Evolutionary conservation across 2,797 vertebrate species (phyloP), one percentile per base, ranked within the genome.

Genomic region (Rallus crepitans): DNA sequence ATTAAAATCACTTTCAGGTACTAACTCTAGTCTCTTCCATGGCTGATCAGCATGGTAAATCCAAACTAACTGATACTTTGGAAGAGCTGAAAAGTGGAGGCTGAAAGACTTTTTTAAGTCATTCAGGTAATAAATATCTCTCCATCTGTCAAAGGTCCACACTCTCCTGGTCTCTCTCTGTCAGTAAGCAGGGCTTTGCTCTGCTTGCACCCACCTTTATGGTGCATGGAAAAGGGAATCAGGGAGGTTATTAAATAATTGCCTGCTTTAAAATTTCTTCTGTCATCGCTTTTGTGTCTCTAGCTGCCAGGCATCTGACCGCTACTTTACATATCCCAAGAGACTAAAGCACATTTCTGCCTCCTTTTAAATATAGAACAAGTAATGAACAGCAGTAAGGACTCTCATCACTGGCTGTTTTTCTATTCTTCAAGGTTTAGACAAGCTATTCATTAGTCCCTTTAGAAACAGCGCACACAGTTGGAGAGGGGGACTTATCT

Each of bases 181-280:
- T 64, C 1, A 3, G 52, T 76, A 40, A 88, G 19, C 40, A 61
- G 39, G 31, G 6, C 42, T 89, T 40, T 33, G 5, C 31, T 82
- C 40, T 28, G 39, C 23, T 86, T 25, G 45, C 50, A 78, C 45
- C 24, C 53, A 76, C 64, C 39, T 50, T 90, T 52, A 57, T 55
- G 40, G 56, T 30, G 6, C 12, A 69, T 15, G 24, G 48, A 89
- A 63, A 90, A 84, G 37, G 11, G 33, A 95, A 81, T 65, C 13
- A 50, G 13, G 68, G 25, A 64, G 24, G 20, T 55, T 80, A 27
- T 63, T 76, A 66, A 61, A 92, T 83, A 18, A 92, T 77, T 84
- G 90, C 94, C 48, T 87, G 37, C 61, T 88, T 91, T n/a, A 89
- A 95, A 95, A 77, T 87, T 88, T 24, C 42, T 91, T 95, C 88